Evolutionary conservation across 1,140 invertebrate species (phyloP).

Genomic region (Bacillus rossius): DNA sequence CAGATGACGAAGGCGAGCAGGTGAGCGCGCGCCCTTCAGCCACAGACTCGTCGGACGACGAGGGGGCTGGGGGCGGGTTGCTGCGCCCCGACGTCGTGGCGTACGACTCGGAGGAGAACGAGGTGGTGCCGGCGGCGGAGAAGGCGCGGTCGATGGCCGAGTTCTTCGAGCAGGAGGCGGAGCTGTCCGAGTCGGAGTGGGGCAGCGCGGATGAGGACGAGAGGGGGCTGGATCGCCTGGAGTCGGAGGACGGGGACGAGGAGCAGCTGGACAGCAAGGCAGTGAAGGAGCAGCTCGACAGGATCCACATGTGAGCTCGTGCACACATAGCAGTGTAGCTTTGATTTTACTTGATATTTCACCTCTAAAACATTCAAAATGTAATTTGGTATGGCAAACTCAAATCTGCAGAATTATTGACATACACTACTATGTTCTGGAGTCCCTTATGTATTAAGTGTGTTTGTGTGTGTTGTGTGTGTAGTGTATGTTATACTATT

Average conservation of each 20-base stretch:
- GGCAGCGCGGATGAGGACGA: conserved; percentile 76
- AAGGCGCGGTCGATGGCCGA: conserved; percentile 50
- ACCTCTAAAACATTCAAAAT: too few species aligned
- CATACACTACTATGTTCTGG: too few species aligned
- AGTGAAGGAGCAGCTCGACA: conserved; percentile 58
- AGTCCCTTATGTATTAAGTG: too few species aligned
- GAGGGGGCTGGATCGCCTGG: conserved; percentile 61
- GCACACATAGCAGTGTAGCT: not conserved
- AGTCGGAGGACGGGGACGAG: conserved; percentile 67
- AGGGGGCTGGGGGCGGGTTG: too few species aligned
- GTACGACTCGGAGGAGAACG: conserved; percentile 75
- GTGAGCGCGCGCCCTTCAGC: too few species aligned
- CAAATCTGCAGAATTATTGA: too few species aligned
- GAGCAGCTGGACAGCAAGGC: conserved; percentile 65
- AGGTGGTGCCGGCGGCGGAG: conserved; percentile 45
- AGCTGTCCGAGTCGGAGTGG: conserved; percentile 77
- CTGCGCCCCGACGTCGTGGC: conserved; percentile 2
- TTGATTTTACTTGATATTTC: conserved; percentile 4
- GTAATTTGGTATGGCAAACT: too few species aligned
- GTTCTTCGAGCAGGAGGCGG: conserved; percentile 82
- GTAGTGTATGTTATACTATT: too few species aligned
- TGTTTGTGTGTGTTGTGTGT: not conserved
- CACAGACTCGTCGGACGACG: too few species aligned
- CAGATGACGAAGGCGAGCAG: too few species aligned
- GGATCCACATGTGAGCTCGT: conserved; percentile 58